Evolutionary conservation across 2,888 invertebrate genomes (phyloP), one percentile per base, ranked within the genome.

Genomic region (Hypolimnas misippus): DNA sequence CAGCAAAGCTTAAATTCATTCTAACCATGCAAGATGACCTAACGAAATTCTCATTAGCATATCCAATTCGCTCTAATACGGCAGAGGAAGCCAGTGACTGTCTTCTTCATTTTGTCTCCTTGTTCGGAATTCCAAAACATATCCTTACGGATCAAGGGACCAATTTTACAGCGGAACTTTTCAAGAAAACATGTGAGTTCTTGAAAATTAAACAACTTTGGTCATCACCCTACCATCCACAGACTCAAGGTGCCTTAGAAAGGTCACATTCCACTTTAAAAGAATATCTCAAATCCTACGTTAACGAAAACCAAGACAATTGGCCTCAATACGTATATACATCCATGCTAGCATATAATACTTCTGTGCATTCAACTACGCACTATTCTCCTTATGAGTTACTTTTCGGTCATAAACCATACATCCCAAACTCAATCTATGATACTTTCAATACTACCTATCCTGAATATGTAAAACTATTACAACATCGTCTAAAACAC

Each of bases 101-200:
- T 17, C 50, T 69, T 1, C 2, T 70, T 7, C 68, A 72, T 46
- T 70, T 66, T n/a, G 71, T 71, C 2, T 68, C 68, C 0, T 1
- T 69, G 5, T 73, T 72, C 16, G 74, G 72, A 0, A 68, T 70
- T 0, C 72, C 70, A 1, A 69, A 70, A 65, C 7, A 12, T 0
- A 70, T 73, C 7, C 42, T 73, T 0, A 73, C 73, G 0, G 73
- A 75, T 31, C 72, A 70, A 55, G 72, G 70, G 2, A 56, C 53
- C 3, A 63, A 63, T 16, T 63, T 63, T 8, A 63, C 54, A 2
- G 53, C 63, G 10, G 58, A 58, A 5, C 17, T 63, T 19, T 63
- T 63, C 10, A 58, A 54, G n/a, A 29, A 40, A n/a, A 59, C 59
- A 0, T 63, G 59, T 7, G n/a, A 38, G 1, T 63, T 63, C 29